phyloP scores from a whole-genome alignment of 2,888 invertebrate genomes.

The Glaucopsyche alexis region DNA sequence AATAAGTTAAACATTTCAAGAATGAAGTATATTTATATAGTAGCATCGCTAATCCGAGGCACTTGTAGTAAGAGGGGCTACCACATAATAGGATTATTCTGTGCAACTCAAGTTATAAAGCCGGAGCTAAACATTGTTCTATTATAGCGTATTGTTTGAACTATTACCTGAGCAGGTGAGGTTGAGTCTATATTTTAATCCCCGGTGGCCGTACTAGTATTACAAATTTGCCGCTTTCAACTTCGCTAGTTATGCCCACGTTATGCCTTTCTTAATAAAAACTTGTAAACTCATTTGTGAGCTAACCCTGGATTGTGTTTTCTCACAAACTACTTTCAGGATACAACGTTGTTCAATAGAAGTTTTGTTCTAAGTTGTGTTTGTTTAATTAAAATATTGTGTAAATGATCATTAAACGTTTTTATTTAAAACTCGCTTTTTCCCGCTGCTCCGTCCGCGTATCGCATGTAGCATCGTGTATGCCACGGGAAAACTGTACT shows the following conservation, averaged over 20 bases:
- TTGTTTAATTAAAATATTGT: slow-evolving; percentile 9
- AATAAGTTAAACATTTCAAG: neutral
- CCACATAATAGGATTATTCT: slow-evolving; percentile 27
- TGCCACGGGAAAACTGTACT: no score
- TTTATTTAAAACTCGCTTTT: no score
- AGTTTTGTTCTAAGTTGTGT: neutral
- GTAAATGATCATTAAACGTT: neutral
- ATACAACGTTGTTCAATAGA: neutral
- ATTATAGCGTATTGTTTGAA: slow-evolving; percentile 27
- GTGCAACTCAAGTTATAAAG: slow-evolving; percentile 26
- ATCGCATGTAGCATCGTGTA: no score
- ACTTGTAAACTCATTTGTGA: slow-evolving; percentile 9
- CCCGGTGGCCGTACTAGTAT: slow-evolving; percentile 22
- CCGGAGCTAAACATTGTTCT: slow-evolving; percentile 28
- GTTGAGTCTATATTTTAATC: slow-evolving; percentile 26
- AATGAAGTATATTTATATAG: slow-evolving; percentile 13
- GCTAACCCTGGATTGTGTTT: neutral
- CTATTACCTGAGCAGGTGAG: slow-evolving; percentile 24
- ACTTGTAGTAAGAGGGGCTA: slow-evolving; percentile 21
- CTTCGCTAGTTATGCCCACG: slow-evolving; percentile 15
- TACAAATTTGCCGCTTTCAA: slow-evolving; percentile 14
- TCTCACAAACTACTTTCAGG: slow-evolving; percentile 1
- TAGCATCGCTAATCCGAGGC: neutral
- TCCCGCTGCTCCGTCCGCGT: no score
- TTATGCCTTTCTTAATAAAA: slow-evolving; percentile 18